Evolutionary conservation across 2,797 vertebrate species (phyloP).

Genomic region (Lutjanus argentimaculatus): DNA sequence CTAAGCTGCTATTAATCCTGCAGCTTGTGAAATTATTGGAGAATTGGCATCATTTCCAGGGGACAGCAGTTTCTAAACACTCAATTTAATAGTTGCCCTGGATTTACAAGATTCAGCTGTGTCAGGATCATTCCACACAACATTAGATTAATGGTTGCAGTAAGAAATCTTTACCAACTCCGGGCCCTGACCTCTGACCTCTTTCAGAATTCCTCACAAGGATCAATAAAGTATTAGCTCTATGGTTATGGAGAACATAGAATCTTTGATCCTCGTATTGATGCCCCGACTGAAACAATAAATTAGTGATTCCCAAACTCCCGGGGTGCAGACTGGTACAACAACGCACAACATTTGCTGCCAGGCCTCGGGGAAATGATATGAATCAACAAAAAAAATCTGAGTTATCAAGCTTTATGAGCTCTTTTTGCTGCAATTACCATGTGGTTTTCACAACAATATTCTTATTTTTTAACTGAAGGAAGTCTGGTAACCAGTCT

Average conservation of each 20-base stretch:
- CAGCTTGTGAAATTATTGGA: neutral
- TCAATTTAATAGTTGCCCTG: neutral
- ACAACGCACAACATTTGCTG: neutral
- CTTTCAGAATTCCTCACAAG: neutral
- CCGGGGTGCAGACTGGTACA: rapidly evolving
- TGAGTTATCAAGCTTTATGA: neutral
- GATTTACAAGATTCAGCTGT: conserved; percentile 1
- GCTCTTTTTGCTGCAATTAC: neutral
- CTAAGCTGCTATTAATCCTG: conserved; percentile 10
- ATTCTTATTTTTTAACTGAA: neutral
- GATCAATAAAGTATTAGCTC: conserved; percentile 21
- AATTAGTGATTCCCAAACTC: neutral
- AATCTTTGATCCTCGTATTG: neutral
- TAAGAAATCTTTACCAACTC: neutral
- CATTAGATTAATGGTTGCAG: neutral
- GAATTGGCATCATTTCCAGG: neutral
- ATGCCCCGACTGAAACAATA: conserved; percentile 2
- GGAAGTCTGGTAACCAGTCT: neutral
- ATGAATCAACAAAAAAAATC: neutral
- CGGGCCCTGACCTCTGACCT: conserved; percentile 5
- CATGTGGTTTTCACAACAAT: neutral
- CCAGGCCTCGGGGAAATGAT: neutral
- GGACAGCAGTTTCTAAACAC: neutral
- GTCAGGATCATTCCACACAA: neutral
- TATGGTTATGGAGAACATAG: neutral